phyloP scores from a whole-genome alignment of 2,113 vertebrate genomes.

The Puffinus mauretanicus region DNA sequence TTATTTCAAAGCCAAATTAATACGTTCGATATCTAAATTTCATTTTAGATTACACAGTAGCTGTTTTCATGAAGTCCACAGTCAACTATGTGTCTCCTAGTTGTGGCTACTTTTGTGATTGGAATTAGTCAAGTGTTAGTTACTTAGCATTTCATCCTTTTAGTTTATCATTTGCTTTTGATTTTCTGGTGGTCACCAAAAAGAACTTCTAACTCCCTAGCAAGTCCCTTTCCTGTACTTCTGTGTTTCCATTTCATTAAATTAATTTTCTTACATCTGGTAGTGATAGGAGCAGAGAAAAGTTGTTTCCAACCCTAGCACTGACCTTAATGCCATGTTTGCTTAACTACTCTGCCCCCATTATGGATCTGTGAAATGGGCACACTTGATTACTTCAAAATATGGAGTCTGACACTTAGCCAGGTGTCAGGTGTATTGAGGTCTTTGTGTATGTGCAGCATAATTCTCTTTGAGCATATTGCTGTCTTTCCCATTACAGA shows the following conservation, averaged over 20 bases:
- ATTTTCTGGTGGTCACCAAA: neutral
- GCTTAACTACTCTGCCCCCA: neutral
- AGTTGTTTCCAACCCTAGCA: neutral
- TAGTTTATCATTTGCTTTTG: neutral
- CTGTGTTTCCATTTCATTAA: neutral
- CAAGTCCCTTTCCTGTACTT: neutral
- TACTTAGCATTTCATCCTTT: neutral
- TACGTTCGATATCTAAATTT: neutral
- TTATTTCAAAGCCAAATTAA: neutral
- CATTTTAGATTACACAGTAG: neutral
- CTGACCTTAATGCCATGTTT: neutral
- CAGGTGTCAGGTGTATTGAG: neutral
- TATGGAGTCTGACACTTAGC: neutral
- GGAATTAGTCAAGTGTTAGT: neutral
- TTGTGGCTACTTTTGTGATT: neutral
- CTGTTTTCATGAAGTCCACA: neutral
- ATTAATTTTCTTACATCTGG: neutral
- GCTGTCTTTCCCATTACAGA: neutral
- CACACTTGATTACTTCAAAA: neutral
- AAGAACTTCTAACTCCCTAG: neutral
- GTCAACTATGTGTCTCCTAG: neutral
- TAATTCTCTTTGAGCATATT: neutral
- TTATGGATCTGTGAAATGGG: neutral
- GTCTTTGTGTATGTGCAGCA: neutral
- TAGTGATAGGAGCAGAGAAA: neutral